Conservation (phyloP, 1,140 invertebrate genomes). For the Drosophila bipectinata region DNA sequence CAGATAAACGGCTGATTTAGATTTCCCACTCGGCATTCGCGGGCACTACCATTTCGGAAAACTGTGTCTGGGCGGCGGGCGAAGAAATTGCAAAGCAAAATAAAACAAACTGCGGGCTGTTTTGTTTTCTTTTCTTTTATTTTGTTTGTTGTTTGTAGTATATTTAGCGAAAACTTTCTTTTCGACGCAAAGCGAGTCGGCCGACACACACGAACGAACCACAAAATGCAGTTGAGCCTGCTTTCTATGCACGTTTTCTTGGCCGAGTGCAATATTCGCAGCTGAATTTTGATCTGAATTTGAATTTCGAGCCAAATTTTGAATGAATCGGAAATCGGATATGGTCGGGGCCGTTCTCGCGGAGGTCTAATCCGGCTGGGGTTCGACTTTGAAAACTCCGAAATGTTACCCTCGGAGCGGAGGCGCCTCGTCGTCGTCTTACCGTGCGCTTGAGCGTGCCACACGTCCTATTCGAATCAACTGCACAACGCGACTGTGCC, state of each 20-base stretch:
- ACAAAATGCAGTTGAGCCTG: conserved; percentile 66
- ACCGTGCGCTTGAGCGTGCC: conserved; percentile 67
- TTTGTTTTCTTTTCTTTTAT: conserved; percentile 3
- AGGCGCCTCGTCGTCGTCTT: conserved; percentile 41
- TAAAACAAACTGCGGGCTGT: conserved; percentile 62
- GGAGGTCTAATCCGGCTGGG: neutral
- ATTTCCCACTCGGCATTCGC: conserved; percentile 48
- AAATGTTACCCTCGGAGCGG: conserved; percentile 3
- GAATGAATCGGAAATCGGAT: neutral
- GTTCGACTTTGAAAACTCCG: neutral
- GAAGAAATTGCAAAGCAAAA: conserved; percentile 67
- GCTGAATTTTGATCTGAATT: conserved; percentile 3
- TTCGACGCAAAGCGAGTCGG: conserved; percentile 60
- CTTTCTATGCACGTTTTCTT: conserved; percentile 62
- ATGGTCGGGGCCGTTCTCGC: neutral
- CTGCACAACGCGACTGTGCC: conserved; percentile 70
- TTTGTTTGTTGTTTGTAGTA: conserved; percentile 56
- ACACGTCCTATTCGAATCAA: conserved; percentile 71
- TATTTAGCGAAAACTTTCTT: conserved; percentile 74
- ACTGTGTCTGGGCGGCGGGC: conserved; percentile 31
- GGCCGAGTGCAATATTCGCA: conserved; percentile 41
- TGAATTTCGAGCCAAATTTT: neutral
- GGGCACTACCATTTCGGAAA: conserved; percentile 34
- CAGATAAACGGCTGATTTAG: conserved; percentile 32
- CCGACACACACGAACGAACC: conserved; percentile 53